Percentiles rank a stretch among this genome's conserved stretches.
Conservation (phyloP, 2,113 vertebrate genomes). For the Regulus satrapa region DNA sequence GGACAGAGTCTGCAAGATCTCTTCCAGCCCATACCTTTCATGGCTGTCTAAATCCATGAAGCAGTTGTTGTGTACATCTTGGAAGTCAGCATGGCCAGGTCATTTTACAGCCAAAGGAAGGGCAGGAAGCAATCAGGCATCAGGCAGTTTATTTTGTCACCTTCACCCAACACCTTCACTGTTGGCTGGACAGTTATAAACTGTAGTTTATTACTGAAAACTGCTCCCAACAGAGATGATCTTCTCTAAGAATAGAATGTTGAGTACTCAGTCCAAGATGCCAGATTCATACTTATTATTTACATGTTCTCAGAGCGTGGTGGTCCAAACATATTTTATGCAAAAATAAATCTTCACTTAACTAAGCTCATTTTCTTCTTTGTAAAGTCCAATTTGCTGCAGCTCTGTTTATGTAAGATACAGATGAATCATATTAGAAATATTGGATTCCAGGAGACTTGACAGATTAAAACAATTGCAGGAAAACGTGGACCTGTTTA, state of each 20-base stretch:
- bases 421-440: background rate
- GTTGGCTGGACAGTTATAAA: background rate
- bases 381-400: background rate
- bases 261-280: background rate
- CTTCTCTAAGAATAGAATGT: background rate
- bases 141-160: background rate
- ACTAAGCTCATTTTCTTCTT: background rate
- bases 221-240: background rate
- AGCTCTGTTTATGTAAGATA: background rate
- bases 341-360: background rate
- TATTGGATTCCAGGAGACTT: background rate
- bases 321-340: background rate
- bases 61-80: background rate
- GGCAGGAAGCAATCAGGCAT: background rate
- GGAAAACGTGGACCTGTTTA: background rate
- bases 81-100: background rate
- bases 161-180: fast-evolving
- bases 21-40: background rate
- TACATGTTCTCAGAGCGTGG: background rate
- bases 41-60: background rate
- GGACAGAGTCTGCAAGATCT: too few relatives aligned
- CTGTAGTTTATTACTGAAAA: background rate
- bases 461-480: background rate
- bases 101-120: background rate
- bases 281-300: background rate